Percentiles rank a stretch among this genome's conserved stretches.
Conservation (phyloP, 1,140 invertebrate species). For the Musca vetustissima region DNA sequence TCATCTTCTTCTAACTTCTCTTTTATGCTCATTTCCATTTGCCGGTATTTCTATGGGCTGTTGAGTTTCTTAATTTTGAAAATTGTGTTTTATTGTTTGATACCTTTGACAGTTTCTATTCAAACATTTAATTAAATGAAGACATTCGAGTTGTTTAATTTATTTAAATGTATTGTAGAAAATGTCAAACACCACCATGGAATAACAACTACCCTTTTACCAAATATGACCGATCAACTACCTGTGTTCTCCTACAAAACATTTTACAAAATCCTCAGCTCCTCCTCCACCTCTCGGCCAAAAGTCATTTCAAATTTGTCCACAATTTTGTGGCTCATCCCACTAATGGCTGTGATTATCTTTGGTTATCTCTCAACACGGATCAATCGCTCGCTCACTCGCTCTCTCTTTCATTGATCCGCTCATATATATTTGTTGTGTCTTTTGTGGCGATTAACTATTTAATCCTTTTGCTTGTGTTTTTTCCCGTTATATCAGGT, state of each 20-base stretch:
- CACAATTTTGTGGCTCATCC: conserved; percentile 18
- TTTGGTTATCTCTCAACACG: conserved; percentile 7
- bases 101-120: no score
- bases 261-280: no score
- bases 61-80: neutral
- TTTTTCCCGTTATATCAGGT: neutral
- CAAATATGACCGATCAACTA: no score
- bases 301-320: neutral
- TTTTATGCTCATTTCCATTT: neutral
- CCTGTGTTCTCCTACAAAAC: no score
- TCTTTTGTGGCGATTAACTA: no score
- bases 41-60: neutral
- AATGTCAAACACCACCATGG: no score
- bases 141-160: no score
- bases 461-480: neutral
- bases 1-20: neutral
- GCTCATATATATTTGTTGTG: no score
- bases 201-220: no score
- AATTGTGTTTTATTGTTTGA: neutral
- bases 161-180: no score
- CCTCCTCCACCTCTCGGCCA: neutral
- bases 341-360: conserved; percentile 23
- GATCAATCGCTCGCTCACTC: no score
- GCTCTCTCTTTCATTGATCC: neutral
- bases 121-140: no score